A percentile compares a stretch with the other conserved stretches of the same genome.
phyloP scores from a whole-genome alignment of 2,113 vertebrate genomes.

The Eulacestoma nigropectus region DNA sequence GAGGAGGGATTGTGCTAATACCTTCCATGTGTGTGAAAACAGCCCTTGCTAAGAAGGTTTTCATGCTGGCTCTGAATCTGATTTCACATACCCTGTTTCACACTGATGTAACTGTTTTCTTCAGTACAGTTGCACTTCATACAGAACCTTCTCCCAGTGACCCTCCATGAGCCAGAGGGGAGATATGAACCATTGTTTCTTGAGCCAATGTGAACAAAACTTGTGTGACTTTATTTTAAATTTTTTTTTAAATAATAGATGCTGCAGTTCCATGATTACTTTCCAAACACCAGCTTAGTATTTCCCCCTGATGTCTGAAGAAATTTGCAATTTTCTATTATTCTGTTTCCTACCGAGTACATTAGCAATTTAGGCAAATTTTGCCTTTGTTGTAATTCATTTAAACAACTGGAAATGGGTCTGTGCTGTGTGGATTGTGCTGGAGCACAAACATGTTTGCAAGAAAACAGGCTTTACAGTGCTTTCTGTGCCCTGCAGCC shows the following conservation, averaged over 20 bases:
- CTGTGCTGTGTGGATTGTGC: not conserved
- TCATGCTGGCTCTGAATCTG: not conserved
- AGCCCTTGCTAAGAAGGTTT: constrained; percentile 1
- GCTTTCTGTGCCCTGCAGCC: not conserved
- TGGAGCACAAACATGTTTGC: not conserved
- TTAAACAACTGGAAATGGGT: not conserved
- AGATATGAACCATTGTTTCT: not conserved
- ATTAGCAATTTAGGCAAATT: not conserved
- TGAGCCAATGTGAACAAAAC: not conserved
- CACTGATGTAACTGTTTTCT: constrained; percentile 13
- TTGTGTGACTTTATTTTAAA: not conserved
- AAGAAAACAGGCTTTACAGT: not conserved
- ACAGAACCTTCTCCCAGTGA: not conserved
- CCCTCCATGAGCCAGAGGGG: not conserved
- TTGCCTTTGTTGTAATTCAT: not conserved
- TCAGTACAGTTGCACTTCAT: not conserved
- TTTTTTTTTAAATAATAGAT: not conserved
- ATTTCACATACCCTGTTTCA: not conserved
- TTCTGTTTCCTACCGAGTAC: not conserved
- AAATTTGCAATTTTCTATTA: not conserved
- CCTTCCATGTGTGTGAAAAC: constrained; percentile 54
- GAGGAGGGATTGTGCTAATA: constrained; percentile 35
- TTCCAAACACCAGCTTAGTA: not conserved
- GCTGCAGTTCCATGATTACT: not conserved
- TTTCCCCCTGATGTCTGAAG: not conserved